phyloP scores from a whole-genome alignment of 1,140 invertebrate species.

The Lucilia sericata region DNA sequence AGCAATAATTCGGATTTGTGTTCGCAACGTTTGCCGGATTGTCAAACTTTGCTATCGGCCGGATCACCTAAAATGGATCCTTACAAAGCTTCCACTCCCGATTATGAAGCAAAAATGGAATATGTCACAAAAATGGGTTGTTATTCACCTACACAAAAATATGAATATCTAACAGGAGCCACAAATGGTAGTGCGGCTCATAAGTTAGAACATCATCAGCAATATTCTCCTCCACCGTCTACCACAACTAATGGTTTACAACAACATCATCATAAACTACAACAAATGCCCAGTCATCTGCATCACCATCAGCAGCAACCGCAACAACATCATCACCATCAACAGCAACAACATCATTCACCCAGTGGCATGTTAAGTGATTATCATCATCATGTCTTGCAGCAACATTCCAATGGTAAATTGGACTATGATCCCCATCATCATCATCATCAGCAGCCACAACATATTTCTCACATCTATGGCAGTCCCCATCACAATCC shows the following conservation, averaged over 20 bases:
- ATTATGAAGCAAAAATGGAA: slow-evolving; percentile 62
- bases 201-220: slow-evolving; percentile 59
- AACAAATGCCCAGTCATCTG: slow-evolving; percentile 58
- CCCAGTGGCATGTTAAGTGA: slow-evolving; percentile 57
- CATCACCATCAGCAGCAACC: slow-evolving; percentile 58
- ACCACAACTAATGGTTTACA: slow-evolving; percentile 45
- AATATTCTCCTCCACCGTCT: slow-evolving; percentile 58
- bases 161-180: slow-evolving; percentile 59
- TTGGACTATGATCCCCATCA: slow-evolving; percentile 57
- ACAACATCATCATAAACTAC: slow-evolving; percentile 56
- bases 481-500: slow-evolving; percentile 56
- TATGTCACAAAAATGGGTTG: slow-evolving; percentile 63
- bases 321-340: slow-evolving; percentile 50
- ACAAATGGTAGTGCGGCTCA: slow-evolving; percentile 47
- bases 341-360: slow-evolving; percentile 58
- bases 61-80: slow-evolving; percentile 60
- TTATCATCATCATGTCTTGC: slow-evolving; percentile 53
- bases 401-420: slow-evolving; percentile 56
- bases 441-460: slow-evolving; percentile 48
- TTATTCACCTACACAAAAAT: slow-evolving; percentile 65
- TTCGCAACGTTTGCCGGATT: slow-evolving; percentile 63
- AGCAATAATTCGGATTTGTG: slow-evolving; percentile 59
- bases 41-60: slow-evolving; percentile 62
- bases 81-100: slow-evolving; percentile 48
- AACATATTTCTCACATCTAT: slow-evolving; percentile 23